Evolutionary conservation across 1,140 invertebrate genomes (phyloP).

Genomic region (Neelides sp.): DNA sequence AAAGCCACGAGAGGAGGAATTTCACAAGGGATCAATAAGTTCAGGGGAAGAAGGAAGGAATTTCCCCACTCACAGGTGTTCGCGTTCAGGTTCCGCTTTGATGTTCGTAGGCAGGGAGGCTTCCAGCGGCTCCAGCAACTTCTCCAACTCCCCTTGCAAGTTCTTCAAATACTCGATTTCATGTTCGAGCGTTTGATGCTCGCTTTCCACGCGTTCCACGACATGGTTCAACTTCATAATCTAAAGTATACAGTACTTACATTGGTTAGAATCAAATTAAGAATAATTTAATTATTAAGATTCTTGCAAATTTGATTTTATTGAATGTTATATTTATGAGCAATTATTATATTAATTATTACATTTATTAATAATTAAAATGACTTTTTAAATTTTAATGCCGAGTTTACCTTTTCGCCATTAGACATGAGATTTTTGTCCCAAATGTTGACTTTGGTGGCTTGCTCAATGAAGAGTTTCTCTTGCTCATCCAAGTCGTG

Average conservation of each 20-base stretch:
- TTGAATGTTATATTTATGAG: not conserved
- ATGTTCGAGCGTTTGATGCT: slow-evolving; percentile 78
- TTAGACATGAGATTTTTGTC: slow-evolving; percentile 78
- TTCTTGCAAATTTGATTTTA: not conserved
- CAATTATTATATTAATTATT: not conserved
- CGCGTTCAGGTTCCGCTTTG: slow-evolving; percentile 69
- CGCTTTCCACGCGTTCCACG: slow-evolving; percentile 69
- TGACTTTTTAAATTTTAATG: not conserved
- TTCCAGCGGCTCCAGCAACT: slow-evolving; percentile 70
- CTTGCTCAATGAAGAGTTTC: slow-evolving; percentile 82
- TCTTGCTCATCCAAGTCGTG: slow-evolving; percentile 86
- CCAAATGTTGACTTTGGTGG: slow-evolving; percentile 88
- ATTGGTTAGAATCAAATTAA: no score
- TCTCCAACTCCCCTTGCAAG: slow-evolving; percentile 84
- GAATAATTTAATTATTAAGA: slow-evolving; percentile 11
- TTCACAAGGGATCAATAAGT: no score
- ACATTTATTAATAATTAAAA: not conserved
- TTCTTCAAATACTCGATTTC: slow-evolving; percentile 87
- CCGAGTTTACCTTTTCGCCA: slow-evolving; percentile 63
- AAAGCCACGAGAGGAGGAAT: no score
- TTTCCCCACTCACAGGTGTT: slow-evolving; percentile 50
- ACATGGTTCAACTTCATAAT: slow-evolving; percentile 73
- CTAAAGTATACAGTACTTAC: no score
- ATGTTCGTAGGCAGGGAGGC: slow-evolving; percentile 54
- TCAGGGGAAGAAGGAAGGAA: not conserved